Percentiles rank a stretch among this genome's conserved stretches.
phyloP scores from a whole-genome alignment of 2,797 vertebrate genomes.

The Todus mexicanus region DNA sequence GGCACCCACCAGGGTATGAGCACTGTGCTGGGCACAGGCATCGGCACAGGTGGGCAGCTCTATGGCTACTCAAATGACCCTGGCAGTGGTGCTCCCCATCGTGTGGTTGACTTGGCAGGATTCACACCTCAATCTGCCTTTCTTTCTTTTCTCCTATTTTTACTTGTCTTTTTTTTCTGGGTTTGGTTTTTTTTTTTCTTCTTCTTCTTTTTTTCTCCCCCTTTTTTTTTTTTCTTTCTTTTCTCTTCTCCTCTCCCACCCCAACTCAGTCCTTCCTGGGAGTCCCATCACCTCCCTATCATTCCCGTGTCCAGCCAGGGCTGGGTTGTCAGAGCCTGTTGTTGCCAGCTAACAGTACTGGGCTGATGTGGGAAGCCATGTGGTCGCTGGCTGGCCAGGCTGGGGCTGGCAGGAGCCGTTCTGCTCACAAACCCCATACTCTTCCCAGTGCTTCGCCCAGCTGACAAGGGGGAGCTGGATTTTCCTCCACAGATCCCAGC shows the following conservation, averaged over 20 bases:
- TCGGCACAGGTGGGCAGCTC: background rate
- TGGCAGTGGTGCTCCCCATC: background rate
- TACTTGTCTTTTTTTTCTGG: background rate
- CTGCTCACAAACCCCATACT: background rate
- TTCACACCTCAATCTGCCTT: background rate
- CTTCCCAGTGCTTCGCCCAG: background rate
- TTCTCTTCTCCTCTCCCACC: background rate
- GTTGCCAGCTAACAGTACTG: background rate
- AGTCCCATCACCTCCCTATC: background rate
- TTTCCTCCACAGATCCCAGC: background rate
- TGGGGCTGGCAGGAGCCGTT: background rate
- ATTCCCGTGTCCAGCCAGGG: background rate
- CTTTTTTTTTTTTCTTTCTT: background rate
- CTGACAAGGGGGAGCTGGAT: background rate
- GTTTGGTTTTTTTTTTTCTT: background rate
- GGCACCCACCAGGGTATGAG: background rate
- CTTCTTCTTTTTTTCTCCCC: too few relatives aligned
- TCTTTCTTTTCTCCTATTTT: background rate
- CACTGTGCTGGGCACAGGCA: background rate
- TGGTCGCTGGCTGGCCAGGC: background rate
- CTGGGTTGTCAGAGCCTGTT: background rate
- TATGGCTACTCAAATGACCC: background rate
- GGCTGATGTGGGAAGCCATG: background rate
- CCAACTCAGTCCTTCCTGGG: background rate
- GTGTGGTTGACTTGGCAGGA: background rate